Percentiles rank a stretch among this genome's conserved stretches.
Evolutionary conservation across 2,113 vertebrate genomes (phyloP).

Genomic region (Mionectes macconnelli): DNA sequence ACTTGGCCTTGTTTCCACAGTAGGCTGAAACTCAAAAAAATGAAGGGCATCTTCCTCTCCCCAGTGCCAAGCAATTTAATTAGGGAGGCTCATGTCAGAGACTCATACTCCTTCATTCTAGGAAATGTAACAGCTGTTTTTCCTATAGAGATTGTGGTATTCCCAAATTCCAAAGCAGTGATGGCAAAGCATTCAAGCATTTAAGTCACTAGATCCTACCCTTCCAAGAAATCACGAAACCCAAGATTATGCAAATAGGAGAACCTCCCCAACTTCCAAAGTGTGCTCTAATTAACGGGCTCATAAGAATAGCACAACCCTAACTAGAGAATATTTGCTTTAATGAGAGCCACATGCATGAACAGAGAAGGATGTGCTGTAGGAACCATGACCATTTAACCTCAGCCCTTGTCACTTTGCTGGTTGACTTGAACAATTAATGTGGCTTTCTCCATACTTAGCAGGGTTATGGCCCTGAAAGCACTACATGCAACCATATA

Average conservation of each 20-base stretch:
- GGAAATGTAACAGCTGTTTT: constrained; percentile 36
- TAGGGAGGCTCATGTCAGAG: constrained; percentile 21
- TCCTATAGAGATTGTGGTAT: constrained; percentile 7
- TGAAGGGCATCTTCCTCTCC: constrained; percentile 15
- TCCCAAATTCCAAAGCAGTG: constrained; percentile 21
- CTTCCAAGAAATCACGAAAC: constrained; percentile 52
- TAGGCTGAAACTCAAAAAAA: constrained; percentile 7
- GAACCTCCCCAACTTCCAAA: constrained; percentile 1
- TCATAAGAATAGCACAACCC: not conserved
- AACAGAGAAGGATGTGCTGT: not conserved
- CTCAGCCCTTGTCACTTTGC: not conserved
- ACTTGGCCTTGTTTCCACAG: not conserved
- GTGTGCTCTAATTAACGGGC: not conserved
- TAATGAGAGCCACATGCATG: not conserved
- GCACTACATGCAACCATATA: not conserved
- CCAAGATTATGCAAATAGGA: not conserved
- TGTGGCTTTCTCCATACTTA: not conserved
- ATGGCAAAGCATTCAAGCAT: not conserved
- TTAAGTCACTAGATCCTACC: not conserved
- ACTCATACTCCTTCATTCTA: constrained; percentile 29
- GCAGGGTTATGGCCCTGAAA: not conserved
- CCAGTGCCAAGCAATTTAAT: not conserved
- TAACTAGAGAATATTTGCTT: not conserved
- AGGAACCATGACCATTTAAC: not conserved
- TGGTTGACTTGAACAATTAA: not conserved